A percentile compares a stretch with the other conserved stretches of the same genome.
These are phyloP conservation scores for Parasteatoda tepidariorum DNA, from an alignment of 1,140 invertebrate species.

Conservation along the genomic window DNA sequence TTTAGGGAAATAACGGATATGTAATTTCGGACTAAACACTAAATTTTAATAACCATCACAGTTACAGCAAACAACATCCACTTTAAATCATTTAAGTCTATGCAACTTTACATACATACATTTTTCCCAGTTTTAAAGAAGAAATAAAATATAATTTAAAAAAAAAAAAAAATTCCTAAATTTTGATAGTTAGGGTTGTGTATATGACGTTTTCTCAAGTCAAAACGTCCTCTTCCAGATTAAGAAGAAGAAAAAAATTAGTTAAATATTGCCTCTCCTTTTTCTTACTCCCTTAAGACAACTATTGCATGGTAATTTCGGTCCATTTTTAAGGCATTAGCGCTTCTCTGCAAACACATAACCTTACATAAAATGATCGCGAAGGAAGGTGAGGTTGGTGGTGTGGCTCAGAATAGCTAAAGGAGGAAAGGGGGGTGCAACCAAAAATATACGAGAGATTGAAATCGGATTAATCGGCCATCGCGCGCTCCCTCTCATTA, in stretches of 20 bases:
- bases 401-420: not conserved
- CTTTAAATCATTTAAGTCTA: no score
- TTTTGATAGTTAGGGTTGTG: not conserved
- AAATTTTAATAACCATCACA: no score
- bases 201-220: not conserved
- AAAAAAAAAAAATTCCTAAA: not conserved
- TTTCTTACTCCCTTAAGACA: not conserved
- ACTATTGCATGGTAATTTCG: not conserved
- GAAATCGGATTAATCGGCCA: constrained; percentile 59
- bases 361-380: not conserved
- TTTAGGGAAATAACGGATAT: no score
- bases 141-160: not conserved
- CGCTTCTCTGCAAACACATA: not conserved
- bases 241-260: not conserved
- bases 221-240: not conserved
- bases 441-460: constrained; percentile 53
- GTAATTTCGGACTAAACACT: no score
- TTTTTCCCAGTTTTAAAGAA: no score
- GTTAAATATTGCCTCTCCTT: not conserved
- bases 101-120: no score
- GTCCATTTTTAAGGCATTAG: not conserved
- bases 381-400: not conserved
- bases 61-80: no score
- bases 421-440: not conserved
- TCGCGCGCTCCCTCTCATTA: constrained; percentile 49